Base-by-base conservation (phyloP, 1,140 invertebrate genomes). In the Pseudomyrmex cubaensis region DNA sequence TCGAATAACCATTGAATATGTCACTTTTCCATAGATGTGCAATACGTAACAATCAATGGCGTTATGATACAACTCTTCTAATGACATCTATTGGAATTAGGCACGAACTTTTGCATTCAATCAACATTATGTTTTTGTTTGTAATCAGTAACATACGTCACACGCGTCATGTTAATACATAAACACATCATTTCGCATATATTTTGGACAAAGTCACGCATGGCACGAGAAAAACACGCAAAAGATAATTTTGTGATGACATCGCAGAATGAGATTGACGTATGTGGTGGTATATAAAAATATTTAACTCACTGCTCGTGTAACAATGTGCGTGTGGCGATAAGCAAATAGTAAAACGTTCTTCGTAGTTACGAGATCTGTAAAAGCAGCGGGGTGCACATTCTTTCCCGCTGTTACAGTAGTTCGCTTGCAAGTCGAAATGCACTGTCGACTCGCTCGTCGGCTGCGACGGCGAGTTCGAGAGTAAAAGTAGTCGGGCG, bases 401-500 rank as follows among this genome's bases (percentile, higher is more conserved):
- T 25, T 48, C 57, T 17, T 35, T 22, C 46, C 5, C 35, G 35
- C 35, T 35, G 35, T 4, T 35, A 35, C 5, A 3, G 35, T 15
- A 35, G 17, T 22, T 63, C 15, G 15, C 10, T 69, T 54, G 12
- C 12, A 77, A 35, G 54, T 70, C 35, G 17, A 4, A 35, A 46
- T 46, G 52, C 48, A 52, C 25, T 48, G 10, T 10, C 25, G 57
- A 22, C 20, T 69, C 20, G 50, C 63, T 59, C 5, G 76, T 12
- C 56, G 54, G 20, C 48, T 67, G 17, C 59, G 13, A 63, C 35
- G 35, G 0, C 35, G 35, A 59, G 59, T 63, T 82, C 20, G 61
- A 82, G 61, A 82, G 72, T 74, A 75, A 64, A 82, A 82, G 72
- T 82, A 52, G 61, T 73, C 57, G 25, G 48, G 25, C 70, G 56